Base-by-base conservation (phyloP, 1,140 invertebrate genomes). In the Nephila pilipes region DNA sequence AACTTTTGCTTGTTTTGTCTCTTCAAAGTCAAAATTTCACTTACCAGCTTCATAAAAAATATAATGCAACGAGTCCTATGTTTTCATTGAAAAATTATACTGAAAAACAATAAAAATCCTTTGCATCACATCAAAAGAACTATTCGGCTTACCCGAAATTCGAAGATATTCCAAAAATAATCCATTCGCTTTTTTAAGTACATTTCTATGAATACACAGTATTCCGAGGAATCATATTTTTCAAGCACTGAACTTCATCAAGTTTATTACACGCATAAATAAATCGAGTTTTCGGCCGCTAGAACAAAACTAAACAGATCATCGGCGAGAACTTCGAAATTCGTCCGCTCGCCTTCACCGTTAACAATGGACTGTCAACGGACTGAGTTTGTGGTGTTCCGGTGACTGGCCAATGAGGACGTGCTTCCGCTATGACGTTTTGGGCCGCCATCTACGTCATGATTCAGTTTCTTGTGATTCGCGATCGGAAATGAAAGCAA, bases 301-400 rank as follows among this genome's bases (percentile, higher is more conserved):
- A 55, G 54, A 83, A 58, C 25, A 87, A 60, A 60, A 25, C 32
- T 20, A 58, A 60, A 87, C 54, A 85, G 25, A 57, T 32, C 46
- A 46, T 36, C 25, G 2, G 22, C 57, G 54, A 87, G 85, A 58
- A 87, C 57, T 63, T 60, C 18, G 54, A 60, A 63, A n/a, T 20
- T 38, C 85, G 60, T 85, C 90, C 81, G 58, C 16, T 69, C 90
- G 22, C 90, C n/a, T 25, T 29, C 60, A 85, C 58, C 58, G 80
- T 85, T 92, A 85, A 92, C 90, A 92, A 92, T 92, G 81, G 29
- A 92, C 90, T 92, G 90, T 85, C 89, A 90, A 75, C 60, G 81
- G 63, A 85, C 25, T 32, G 36, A 81, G 79, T 81, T 81, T 85
- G 36, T 29, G 46, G 20, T 69, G 60, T 69, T 92, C 81, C 81